Evolutionary conservation across 2,113 vertebrate genomes (phyloP).

Genomic region (Sarotherodon lohbergeri): DNA sequence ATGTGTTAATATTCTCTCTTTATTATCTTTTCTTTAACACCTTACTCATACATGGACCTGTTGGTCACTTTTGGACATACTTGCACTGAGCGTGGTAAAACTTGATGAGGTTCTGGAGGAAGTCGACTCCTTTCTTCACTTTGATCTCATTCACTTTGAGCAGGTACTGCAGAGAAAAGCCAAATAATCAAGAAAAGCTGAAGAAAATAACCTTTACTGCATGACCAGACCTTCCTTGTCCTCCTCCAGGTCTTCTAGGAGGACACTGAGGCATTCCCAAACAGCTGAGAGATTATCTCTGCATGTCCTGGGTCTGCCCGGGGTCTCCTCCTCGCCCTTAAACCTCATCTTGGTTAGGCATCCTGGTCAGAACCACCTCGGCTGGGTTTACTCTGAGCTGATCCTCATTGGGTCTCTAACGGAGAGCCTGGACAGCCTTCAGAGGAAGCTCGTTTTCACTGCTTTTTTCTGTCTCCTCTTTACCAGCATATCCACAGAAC

Average conservation of each 20-base stretch:
- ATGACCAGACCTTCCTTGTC: neutral
- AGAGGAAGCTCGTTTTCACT: neutral
- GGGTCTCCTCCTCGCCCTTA: neutral
- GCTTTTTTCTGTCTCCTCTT: neutral
- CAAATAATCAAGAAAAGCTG: neutral
- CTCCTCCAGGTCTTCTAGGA: neutral
- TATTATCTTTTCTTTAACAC: neutral
- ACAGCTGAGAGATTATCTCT: neutral
- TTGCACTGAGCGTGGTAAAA: conserved; percentile 99
- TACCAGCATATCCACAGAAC: neutral
- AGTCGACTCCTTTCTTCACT: conserved; percentile 93
- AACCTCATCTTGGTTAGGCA: neutral
- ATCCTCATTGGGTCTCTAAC: neutral
- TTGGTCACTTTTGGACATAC: conserved; percentile 70
- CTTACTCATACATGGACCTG: neutral
- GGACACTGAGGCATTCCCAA: neutral
- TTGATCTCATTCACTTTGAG: conserved; percentile 99
- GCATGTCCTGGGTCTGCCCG: neutral
- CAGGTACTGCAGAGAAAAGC: conserved; percentile 79
- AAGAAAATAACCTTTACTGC: neutral
- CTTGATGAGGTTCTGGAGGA: conserved; percentile 97
- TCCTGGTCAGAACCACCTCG: neutral
- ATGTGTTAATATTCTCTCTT: neutral
- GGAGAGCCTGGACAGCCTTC: neutral
- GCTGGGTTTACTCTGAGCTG: neutral